Conservation (phyloP, 2,888 invertebrate genomes). For the Formica aserva region DNA sequence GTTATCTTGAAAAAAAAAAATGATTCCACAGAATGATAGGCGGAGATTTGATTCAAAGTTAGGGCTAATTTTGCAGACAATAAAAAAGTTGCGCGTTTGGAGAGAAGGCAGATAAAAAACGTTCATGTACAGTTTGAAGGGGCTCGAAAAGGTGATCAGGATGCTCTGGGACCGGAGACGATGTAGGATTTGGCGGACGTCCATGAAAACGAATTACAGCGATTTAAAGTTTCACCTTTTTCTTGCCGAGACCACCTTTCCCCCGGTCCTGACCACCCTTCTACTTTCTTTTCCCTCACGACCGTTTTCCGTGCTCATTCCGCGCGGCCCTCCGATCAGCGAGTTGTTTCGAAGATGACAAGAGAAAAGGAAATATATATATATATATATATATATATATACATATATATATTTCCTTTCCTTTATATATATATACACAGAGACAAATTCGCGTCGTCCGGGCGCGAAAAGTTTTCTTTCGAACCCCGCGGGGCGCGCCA, state of each 20-base stretch:
- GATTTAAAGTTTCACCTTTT: conserved; percentile 71
- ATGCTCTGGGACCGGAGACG: conserved; percentile 44
- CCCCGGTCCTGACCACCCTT: conserved; percentile 10
- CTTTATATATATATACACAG: conserved; percentile 10
- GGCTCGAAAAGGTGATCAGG: conserved; percentile 61
- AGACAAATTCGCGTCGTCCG: conserved; percentile 39
- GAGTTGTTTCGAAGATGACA: conserved; percentile 51
- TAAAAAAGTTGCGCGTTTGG: conserved; percentile 65
- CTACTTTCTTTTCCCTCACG: conserved; percentile 34
- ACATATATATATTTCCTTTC: no score
- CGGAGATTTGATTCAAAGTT: conserved; percentile 81
- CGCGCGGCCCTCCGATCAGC: conserved; percentile 28
- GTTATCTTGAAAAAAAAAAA: conserved; percentile 56
- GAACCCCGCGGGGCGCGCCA: conserved; percentile 36
- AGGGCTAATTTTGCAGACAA: conserved; percentile 80
- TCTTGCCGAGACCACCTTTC: not conserved
- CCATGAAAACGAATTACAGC: conserved; percentile 77
- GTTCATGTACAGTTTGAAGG: conserved; percentile 32
- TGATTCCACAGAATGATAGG: conserved; percentile 44
- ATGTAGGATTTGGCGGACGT: conserved; percentile 41
- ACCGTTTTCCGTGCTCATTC: conserved; percentile 37
- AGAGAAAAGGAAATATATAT: conserved; percentile 28
- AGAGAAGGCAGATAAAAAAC: conserved; percentile 18
- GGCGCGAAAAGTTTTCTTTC: conserved; percentile 38
- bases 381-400: not conserved